Base-by-base conservation (phyloP, 1,140 invertebrate genomes). In the Drosophila nigromelanica region DNA sequence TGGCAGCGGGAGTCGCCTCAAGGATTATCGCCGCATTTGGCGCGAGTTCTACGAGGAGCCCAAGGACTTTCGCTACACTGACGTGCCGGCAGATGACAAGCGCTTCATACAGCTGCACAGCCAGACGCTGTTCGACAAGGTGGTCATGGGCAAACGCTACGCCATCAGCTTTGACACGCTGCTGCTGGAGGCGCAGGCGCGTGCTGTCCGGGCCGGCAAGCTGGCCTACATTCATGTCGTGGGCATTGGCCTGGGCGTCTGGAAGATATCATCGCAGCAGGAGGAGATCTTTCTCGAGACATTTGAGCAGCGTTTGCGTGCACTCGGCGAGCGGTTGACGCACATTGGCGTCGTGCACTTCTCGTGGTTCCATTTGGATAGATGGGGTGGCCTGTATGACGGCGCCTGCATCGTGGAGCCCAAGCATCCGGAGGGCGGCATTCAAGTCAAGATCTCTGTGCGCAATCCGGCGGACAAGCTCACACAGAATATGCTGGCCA, bases 301-400 rank as follows among this genome's bases (percentile, higher is more conserved):
- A 4, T 91, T 92, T 43, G 76, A 78, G 12, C 64, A 90, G 45
- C 80, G 91, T 11, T 42, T 92, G 47, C 54, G 68, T 15, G 71
- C 60, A 1, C 67, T 92, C 5, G 52, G 74, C 10, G 18, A 74
- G 0, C 45, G 58, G 0, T 66, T 92, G 11, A 43, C 51, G 1
- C 64, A 89, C 21, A 78, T 92, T 12, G 81, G 66, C 0, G 79
- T 87, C 15, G 75, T 92, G 27, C 77, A 92, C 54, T 92, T 92
- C 47, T 85, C 92, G 8, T 92, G 90, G 76, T 91, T 92, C 14
- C 63, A 75, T 10, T 10, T 77, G 12, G 8, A 47, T 0, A 24
- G 68, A 1, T 80, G 73, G 6, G 68, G 56, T 1, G 27, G 63
- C n/a, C 39, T 90, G 1, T 39, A 62, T 37, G 64, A 91, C 45